Evolutionary conservation across 1,140 invertebrate genomes (phyloP), one percentile per base, ranked within the genome.

Genomic region (Philaenus spumarius): DNA sequence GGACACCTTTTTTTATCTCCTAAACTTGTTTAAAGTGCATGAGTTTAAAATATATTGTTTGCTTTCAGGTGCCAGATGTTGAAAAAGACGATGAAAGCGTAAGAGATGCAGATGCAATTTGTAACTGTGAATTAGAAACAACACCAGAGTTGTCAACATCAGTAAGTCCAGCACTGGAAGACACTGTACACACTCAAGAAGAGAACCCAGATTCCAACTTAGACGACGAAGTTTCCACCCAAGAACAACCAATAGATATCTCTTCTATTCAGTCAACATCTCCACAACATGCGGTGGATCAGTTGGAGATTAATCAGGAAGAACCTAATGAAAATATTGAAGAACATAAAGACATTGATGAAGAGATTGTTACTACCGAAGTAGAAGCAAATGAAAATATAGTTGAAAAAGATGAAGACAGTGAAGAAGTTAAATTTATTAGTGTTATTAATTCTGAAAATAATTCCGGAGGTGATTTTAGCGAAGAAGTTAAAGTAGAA

Each of bases 111-210:
- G 60, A 57, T 14, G 22, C 55, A 24, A 51, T 50, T 47, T 52
- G 58, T 42, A 58, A 43, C n/a, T 53, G 37, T 15, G 46, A 57
- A 55, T 30, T 34, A 39, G 50, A 37, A 2, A 22, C 50, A 35
- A 50, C 50, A 39, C 50, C 30, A 17, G 50, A 39, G 9, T 4
- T 30, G 26, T 30, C 26, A 37, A 59, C 0, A 54, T 52, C 1
- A 71, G 59, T 69, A 68, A 54, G 58, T 71, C 35, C 64, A 70
- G 55, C 37, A 2, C 19, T 37, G 35, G 50, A 53, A 17, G 69
- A 71, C 50, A 64, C 64, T 5, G 67, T 70, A 17, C 26, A 51
- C 23, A 34, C n/a, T n/a, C 22, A 47, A 15, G 39, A 61, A 39
- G 46, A 62, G 37, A 40, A 30, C n/a, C 40, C 61, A 34, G 42